Base-by-base conservation (phyloP, 2,113 vertebrate genomes). In the Gallinago media region DNA sequence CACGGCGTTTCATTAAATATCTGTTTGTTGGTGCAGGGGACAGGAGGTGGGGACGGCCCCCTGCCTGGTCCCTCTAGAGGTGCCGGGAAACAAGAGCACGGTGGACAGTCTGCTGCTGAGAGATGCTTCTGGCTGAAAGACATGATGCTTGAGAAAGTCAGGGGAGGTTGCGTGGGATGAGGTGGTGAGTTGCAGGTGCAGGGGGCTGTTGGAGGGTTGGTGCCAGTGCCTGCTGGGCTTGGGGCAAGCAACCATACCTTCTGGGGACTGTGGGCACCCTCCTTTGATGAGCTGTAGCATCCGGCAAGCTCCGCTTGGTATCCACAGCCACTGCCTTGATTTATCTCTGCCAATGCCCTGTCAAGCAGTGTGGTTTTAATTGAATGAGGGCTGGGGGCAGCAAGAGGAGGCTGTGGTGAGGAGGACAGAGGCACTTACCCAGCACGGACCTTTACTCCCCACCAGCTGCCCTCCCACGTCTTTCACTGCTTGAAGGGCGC, bases 181-280 rank as follows among this genome's bases (percentile, higher is more conserved):
- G 27, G 9, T 4, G 42, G 2, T 20, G 5, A 4, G 42, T 0
- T 19, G 49, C 17, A 21, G 23, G 16, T 7, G 1, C 2, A 17
- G 27, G 10, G 0, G 1, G 55, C 52, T 66, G 42, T 59, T 54
- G 74, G 29, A 34, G 23, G 38, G 9, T 23, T 36, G 25, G 14
- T 42, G 50, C 0, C 4, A 3, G 46, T 0, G 2, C 0, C 2
- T 6, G 29, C 2, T 6, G 62, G 32, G 20, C 27, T 38, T 6
- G 34, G 38, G 44, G 23, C 12, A 22, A 32, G 46, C 19, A 9
- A 2, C 27, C 3, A 3, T 0, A 2, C 13, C 36, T 6, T 34
- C 14, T 1, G 19, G 21, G 27, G 56, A 3, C 52, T 4, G 62
- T 0, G 5, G 40, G 27, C 34, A 29, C 20, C 8, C 49, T 15